These are phyloP conservation scores for Mionectes olivaceus DNA, from an alignment of 2,797 vertebrate genomes.

Conservation along the genomic window DNA sequence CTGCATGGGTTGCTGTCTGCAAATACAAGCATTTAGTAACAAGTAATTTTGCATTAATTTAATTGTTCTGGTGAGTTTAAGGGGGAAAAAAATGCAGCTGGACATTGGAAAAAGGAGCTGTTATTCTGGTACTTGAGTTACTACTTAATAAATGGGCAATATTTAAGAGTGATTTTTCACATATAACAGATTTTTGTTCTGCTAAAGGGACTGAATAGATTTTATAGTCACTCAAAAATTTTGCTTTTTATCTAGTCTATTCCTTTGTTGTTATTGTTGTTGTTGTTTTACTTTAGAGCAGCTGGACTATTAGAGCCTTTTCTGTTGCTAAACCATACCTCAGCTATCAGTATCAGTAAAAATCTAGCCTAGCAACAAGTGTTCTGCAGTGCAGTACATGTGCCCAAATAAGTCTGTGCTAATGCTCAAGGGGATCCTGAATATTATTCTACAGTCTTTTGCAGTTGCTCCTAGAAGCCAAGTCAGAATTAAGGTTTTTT, in stretches of 20 bases:
- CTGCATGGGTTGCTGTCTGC: conserved; percentile 1
- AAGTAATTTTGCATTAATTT: not conserved
- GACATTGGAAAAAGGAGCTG: not conserved
- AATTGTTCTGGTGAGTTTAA: not conserved
- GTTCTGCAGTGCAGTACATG: not conserved
- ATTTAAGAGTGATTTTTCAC: not conserved
- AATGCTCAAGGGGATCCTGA: not conserved
- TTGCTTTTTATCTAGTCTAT: not conserved
- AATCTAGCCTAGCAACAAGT: not conserved
- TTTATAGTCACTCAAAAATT: not conserved
- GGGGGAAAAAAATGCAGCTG: accelerated
- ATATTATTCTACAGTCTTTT: not conserved
- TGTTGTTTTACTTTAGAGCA: not conserved
- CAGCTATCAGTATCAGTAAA: not conserved
- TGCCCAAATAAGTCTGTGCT: not conserved
- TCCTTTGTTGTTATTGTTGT: not conserved
- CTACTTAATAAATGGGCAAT: not conserved
- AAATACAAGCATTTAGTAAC: not conserved
- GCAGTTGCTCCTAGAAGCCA: not conserved
- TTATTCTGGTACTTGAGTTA: not conserved
- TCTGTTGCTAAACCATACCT: not conserved
- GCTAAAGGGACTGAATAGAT: not conserved
- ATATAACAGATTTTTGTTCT: not conserved
- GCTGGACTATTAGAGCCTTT: not conserved
- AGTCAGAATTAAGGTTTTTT: not conserved